Percentiles rank a stretch among this genome's conserved stretches.
phyloP scores from a whole-genome alignment of 2,797 vertebrate genomes.

The Tragopan temminckii region DNA sequence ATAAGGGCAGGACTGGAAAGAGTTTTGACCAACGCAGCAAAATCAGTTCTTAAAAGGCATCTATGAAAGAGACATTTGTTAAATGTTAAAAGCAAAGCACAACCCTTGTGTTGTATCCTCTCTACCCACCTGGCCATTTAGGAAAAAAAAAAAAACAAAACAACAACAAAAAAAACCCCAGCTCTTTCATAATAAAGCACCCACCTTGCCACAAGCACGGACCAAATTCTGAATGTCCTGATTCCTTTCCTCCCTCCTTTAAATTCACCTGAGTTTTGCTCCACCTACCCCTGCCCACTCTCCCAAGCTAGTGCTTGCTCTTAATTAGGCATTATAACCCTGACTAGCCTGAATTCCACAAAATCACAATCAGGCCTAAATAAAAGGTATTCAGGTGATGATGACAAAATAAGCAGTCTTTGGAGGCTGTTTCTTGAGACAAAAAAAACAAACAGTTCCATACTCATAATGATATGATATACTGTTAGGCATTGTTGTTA shows the following conservation, averaged over 20 bases:
- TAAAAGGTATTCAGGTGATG: not conserved
- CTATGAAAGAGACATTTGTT: not conserved
- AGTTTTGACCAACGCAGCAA: not conserved
- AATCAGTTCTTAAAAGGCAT: not conserved
- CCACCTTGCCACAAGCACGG: not conserved
- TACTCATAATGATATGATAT: not conserved
- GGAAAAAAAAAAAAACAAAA: not conserved
- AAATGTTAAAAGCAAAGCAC: not conserved
- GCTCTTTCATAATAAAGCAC: not conserved
- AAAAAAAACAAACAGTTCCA: not conserved
- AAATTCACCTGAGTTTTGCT: fast-evolving
- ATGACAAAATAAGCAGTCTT: not conserved
- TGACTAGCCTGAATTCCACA: fast-evolving
- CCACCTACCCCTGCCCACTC: fast-evolving
- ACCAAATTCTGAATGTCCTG: not conserved
- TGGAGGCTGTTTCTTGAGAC: not conserved
- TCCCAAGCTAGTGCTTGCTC: not conserved
- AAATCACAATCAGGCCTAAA: fast-evolving
- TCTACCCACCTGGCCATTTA: fast-evolving
- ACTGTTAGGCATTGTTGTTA: not conserved
- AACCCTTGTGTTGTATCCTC: not conserved
- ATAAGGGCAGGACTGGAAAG: not conserved
- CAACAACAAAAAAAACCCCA: not conserved
- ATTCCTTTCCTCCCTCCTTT: not conserved
- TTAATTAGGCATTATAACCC: not conserved